These are phyloP conservation scores for Drosophila punjabiensis DNA, from an alignment of 1,140 invertebrate species.

Conservation along the genomic window DNA sequence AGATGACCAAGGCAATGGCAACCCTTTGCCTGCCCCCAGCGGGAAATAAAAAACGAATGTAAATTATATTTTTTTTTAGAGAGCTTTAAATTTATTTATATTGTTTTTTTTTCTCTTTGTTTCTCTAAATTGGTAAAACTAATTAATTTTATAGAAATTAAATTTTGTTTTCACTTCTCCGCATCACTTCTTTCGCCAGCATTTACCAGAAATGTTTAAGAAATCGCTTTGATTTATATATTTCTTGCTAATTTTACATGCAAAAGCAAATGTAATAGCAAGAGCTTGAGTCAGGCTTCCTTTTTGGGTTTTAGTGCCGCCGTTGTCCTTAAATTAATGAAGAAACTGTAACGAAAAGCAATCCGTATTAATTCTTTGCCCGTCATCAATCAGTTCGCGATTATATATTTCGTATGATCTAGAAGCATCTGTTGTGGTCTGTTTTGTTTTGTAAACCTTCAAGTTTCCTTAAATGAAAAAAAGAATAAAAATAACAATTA, in stretches of 20 bases:
- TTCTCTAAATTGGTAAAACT: slow-evolving; percentile 58
- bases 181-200: slow-evolving; percentile 40
- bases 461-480: slow-evolving; percentile 83
- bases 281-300: slow-evolving; percentile 52
- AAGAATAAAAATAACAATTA: slow-evolving; percentile 76
- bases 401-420: slow-evolving; percentile 76
- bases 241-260: slow-evolving; percentile 39
- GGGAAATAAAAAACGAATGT: slow-evolving; percentile 55
- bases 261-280: slow-evolving; percentile 13
- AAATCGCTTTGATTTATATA: slow-evolving; percentile 20
- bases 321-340: slow-evolving; percentile 64
- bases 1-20: slow-evolving; percentile 1
- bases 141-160: slow-evolving; percentile 76
- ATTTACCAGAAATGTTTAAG: slow-evolving; percentile 43
- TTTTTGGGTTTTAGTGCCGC: slow-evolving; percentile 79
- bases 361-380: slow-evolving; percentile 73
- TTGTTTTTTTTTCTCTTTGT: slow-evolving; percentile 7
- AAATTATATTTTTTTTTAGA: slow-evolving; percentile 38
- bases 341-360: slow-evolving; percentile 45
- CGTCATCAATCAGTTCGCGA: slow-evolving; percentile 72
- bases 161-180: slow-evolving; percentile 67
- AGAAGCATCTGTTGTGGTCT: slow-evolving; percentile 82
- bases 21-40: slow-evolving; percentile 54
- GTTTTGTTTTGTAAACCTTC: slow-evolving; percentile 83
- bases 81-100: slow-evolving; percentile 29